Evolutionary conservation across 2,113 vertebrate genomes (phyloP).

Genomic region (Ancistrus triradiatus): DNA sequence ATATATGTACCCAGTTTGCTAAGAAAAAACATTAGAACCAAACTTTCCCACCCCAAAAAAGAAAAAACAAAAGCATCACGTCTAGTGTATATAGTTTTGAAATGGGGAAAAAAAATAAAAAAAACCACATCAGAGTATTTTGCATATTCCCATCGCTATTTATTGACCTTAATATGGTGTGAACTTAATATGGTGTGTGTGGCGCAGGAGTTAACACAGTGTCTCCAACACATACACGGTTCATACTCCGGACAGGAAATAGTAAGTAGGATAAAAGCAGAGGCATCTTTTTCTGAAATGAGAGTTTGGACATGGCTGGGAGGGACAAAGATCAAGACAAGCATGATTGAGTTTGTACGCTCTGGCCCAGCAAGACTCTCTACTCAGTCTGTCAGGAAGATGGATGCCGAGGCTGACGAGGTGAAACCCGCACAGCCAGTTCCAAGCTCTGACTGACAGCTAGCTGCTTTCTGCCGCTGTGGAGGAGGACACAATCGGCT

Average conservation of each 20-base stretch:
- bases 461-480: conserved; percentile 35
- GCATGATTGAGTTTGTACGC: conserved; percentile 62
- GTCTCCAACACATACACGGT: too few species aligned
- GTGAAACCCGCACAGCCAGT: conserved; percentile 46
- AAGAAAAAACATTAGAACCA: too few species aligned
- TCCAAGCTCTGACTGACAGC: conserved; percentile 35
- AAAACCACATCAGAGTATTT: too few species aligned
- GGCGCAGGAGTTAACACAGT: too few species aligned
- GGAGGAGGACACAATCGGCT: conserved; percentile 35
- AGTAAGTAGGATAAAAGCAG: conserved; percentile 52
- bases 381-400: conserved; percentile 41
- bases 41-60: too few species aligned
- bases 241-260: conserved; percentile 38
- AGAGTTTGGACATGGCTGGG: conserved; percentile 57
- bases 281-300: conserved; percentile 45
- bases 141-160: too few species aligned
- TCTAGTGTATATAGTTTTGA: too few species aligned
- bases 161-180: too few species aligned
- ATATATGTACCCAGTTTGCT: too few species aligned
- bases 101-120: too few species aligned
- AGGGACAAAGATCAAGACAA: conserved; percentile 52
- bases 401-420: conserved; percentile 53
- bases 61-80: too few species aligned
- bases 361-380: conserved; percentile 55
- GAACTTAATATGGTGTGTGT: too few species aligned